Conservation (phyloP, 1,140 invertebrate species). For the Bilobella aurantiaca region DNA sequence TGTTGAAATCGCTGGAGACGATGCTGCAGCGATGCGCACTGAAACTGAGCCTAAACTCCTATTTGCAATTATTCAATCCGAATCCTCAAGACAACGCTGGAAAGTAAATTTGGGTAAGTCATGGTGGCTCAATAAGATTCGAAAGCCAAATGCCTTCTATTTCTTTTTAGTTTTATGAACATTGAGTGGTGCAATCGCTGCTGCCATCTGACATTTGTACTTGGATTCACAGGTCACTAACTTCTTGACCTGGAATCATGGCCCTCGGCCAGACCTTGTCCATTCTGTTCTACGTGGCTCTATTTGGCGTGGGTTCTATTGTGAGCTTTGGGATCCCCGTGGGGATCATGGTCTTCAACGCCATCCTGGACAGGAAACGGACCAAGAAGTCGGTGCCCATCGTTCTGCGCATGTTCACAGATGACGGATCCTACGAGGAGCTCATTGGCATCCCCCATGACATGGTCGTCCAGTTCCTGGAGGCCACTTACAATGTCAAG, state of each 20-base stretch:
- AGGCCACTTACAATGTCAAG: background rate
- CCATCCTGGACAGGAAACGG: background rate
- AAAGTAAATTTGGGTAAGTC: background rate
- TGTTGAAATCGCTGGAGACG: too few species aligned
- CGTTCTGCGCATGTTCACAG: background rate
- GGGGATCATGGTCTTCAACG: background rate
- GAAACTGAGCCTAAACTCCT: too few species aligned
- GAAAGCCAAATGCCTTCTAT: background rate
- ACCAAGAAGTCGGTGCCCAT: background rate
- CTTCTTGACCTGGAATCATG: background rate
- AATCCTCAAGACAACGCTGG: too few species aligned
- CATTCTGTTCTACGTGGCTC: background rate
- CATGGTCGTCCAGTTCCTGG: background rate
- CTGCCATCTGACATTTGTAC: too few species aligned
- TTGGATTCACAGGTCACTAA: background rate
- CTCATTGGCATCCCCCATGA: slow-evolving; percentile 2
- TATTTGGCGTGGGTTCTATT: background rate
- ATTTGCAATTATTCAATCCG: too few species aligned
- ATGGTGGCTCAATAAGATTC: background rate
- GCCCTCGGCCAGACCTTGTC: background rate
- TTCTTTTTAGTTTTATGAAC: too few species aligned
- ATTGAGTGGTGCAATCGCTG: too few species aligned
- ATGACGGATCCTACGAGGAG: background rate
- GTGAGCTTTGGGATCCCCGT: background rate
- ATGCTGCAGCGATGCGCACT: too few species aligned